Base-by-base conservation (phyloP, 2,797 vertebrate genomes). In the Loriculus beryllinus region DNA sequence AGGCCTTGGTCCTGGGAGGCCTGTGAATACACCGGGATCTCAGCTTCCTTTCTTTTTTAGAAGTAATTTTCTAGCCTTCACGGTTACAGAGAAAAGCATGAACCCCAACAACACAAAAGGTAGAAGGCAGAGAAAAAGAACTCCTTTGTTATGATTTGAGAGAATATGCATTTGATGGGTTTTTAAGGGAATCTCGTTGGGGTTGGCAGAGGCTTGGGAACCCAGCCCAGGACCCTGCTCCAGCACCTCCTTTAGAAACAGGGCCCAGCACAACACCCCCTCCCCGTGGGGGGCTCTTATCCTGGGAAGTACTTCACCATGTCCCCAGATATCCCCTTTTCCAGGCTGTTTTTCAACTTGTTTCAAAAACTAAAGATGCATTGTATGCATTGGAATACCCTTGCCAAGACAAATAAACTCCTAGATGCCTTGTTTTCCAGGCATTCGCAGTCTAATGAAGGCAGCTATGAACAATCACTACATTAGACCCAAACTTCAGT, bases 401-500 rank as follows among this genome's bases (percentile, higher is more conserved):
- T 47, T 90, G 95, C 92, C 95, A 97, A 91, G 81, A 60, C 37
- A 96, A 97, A 96, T 23, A 95, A 93, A 94, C 67, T 37, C 81
- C 4, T 11, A 62, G 65, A 65, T 77, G 88, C 64, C 45, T 56
- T 95, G 86, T 69, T 87, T 40, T 47, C 76, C 87, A 81, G 80
- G 76, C 84, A 59, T 78, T 92, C 16, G 0, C 47, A 68, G 87
- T 79, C 80, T 65, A 91, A 69, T 1, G 13, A 29, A 79, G 1
- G 4, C 82, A 87, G 93, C 89, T 78, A 80, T 80, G 65, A 88
- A 62, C 69, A 40, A 70, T 49, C 4, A 2, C 84, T 62, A 14
- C 1, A 1, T 88, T 68, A 86, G 91, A 76, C 85, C 54, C 74
- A 59, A 92, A 28, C 60, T 80, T 51, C 56, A 52, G 70, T 48